phyloP scores from a whole-genome alignment of 2,113 vertebrate genomes.

The Microtus pennsylvanicus region DNA sequence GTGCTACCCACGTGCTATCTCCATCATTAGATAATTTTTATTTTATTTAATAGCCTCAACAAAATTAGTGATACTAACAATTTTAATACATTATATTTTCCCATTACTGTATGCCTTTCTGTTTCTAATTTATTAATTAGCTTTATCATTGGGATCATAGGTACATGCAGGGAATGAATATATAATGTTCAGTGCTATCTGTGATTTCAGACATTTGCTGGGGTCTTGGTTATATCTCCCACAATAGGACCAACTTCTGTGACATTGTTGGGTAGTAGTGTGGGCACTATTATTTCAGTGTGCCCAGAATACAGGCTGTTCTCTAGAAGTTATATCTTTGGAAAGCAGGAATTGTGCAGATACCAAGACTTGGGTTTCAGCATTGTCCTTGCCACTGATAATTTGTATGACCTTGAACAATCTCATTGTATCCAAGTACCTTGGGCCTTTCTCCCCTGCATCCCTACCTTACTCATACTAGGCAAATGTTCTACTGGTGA shows the following conservation, averaged over 20 bases:
- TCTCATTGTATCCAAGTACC: not conserved
- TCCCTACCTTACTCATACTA: not conserved
- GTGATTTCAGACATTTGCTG: not conserved
- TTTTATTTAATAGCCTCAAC: not conserved
- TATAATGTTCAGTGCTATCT: not conserved
- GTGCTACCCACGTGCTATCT: not conserved
- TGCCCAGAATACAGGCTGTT: not conserved
- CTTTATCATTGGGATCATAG: not conserved
- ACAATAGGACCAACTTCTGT: not conserved
- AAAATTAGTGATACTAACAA: not conserved
- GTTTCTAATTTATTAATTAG: not conserved
- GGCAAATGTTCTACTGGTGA: not conserved
- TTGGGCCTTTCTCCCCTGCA: not conserved
- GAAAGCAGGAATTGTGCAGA: not conserved
- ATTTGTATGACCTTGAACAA: constrained; percentile 7
- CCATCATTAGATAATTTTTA: not conserved
- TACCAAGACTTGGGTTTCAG: not conserved
- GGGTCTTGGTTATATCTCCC: not conserved
- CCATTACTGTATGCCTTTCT: too few species aligned
- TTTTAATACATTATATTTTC: too few species aligned
- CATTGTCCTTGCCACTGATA: constrained; percentile 35
- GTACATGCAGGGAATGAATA: not conserved
- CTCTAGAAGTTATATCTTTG: not conserved
- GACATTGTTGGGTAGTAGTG: not conserved
- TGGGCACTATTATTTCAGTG: not conserved